These are phyloP conservation scores for Echinops telfairi DNA, from an alignment of 2,113 vertebrate species.

Conservation along the genomic window DNA sequence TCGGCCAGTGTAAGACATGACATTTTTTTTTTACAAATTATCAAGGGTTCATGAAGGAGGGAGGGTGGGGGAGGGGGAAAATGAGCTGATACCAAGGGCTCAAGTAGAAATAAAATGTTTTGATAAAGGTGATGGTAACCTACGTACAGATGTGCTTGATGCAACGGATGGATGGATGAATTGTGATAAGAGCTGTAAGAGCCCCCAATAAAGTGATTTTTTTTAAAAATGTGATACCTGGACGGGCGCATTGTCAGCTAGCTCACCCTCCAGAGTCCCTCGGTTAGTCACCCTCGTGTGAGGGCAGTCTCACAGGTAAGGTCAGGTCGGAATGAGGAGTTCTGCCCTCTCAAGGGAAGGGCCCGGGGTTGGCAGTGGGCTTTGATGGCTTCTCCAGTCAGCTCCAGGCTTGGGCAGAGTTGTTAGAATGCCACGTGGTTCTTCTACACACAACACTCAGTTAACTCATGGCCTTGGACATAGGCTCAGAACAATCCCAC, in stretches of 20 bases:
- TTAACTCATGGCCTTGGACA: not conserved
- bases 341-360: not conserved
- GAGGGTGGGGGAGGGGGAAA: too few relatives aligned
- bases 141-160: too few relatives aligned
- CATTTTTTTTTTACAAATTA: too few relatives aligned
- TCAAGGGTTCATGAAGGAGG: too few relatives aligned
- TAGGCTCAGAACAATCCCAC: not conserved
- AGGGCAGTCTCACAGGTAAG: not conserved
- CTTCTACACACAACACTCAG: not conserved
- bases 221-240: too few relatives aligned
- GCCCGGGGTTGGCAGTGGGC: not conserved
- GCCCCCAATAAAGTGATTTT: too few relatives aligned
- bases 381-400: not conserved
- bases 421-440: not conserved
- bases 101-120: too few relatives aligned
- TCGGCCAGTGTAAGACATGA: too few relatives aligned
- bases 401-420: not conserved
- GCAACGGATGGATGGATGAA: too few relatives aligned
- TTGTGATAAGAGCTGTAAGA: too few relatives aligned
- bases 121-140: too few relatives aligned
- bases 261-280: conserved; percentile 4
- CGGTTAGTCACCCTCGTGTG: not conserved
- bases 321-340: not conserved
- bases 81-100: too few relatives aligned
- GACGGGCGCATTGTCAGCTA: not conserved